Base-by-base conservation (phyloP, 2,888 invertebrate species). In the Drosophila percnosoma region DNA sequence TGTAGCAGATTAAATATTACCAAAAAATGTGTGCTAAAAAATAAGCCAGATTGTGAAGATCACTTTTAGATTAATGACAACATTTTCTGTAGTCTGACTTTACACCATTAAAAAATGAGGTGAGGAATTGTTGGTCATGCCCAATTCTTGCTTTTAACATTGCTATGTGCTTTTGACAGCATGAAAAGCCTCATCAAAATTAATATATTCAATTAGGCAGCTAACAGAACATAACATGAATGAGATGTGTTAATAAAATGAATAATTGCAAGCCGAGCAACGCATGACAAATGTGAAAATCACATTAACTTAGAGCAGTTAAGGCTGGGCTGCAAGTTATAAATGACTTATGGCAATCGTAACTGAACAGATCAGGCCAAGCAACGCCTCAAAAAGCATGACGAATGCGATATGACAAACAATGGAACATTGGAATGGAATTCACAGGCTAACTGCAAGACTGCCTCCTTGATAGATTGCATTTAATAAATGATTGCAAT, bases 191-290 rank as follows among this genome's bases (percentile, higher is more conserved):
- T 73, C 71, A 82, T 73, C 51, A 67, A 68, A 80, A 87, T 82
- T 73, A 69, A 73, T 75, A 87, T 80, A 84, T 74, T 77, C 89
- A 89, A 75, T 89, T 87, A 89, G 69, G 69, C 63, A 59, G 40
- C 54, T 48, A 68, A 52, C 69, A 60, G 67, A 72, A 79, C 85
- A 85, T 69, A 72, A 79, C 85, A 85, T 69, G 77, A 57, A 68
- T 18, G 63, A 68, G 69, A 74, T 73, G 68, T 89, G 84, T 89
- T 77, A 65, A 57, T 71, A 80, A 54, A 49, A 38, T 24, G 40
- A 79, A 69, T 79, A 82, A 89, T 88, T 71, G 72, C 79, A 54
- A 54, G 51, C 51, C 49, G 52, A 64, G 53, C 29, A 76, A 75
- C 74, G 70, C 67, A 73, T 81, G 75, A 78, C 80, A 78, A 81